These are phyloP conservation scores for Mobula hypostoma DNA, from an alignment of 2,113 vertebrate genomes.

Conservation along the genomic window DNA sequence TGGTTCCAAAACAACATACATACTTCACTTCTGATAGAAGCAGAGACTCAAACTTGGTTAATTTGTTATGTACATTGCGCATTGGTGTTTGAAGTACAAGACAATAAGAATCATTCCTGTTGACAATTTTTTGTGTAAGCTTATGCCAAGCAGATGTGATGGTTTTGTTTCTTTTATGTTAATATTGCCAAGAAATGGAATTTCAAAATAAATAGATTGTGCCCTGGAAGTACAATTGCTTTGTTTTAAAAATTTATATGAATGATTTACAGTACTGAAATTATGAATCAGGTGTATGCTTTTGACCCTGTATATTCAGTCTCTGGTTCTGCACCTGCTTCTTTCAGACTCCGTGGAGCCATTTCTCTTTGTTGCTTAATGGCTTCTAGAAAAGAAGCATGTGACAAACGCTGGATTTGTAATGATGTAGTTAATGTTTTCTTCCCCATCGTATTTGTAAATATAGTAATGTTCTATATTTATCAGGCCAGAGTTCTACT, in stretches of 20 bases:
- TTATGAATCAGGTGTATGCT: background rate
- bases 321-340: background rate
- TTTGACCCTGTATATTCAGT: background rate
- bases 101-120: background rate
- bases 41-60: background rate
- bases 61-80: background rate
- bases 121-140: background rate
- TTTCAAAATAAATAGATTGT: background rate
- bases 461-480: background rate
- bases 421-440: background rate
- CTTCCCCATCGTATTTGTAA: background rate
- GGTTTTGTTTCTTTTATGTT: background rate
- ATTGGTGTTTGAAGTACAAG: background rate
- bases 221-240: background rate
- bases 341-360: background rate
- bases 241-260: background rate
- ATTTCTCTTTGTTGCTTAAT: background rate
- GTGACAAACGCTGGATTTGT: background rate
- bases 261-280: background rate
- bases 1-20: background rate
- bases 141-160: background rate
- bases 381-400: background rate
- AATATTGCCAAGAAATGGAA: background rate
- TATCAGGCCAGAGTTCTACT: background rate
- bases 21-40: background rate